A percentile compares a stretch with the other conserved stretches of the same genome.
These are phyloP conservation scores for Pseudochirops cupreus DNA, from an alignment of 2,797 vertebrate species.

Conservation along the genomic window DNA sequence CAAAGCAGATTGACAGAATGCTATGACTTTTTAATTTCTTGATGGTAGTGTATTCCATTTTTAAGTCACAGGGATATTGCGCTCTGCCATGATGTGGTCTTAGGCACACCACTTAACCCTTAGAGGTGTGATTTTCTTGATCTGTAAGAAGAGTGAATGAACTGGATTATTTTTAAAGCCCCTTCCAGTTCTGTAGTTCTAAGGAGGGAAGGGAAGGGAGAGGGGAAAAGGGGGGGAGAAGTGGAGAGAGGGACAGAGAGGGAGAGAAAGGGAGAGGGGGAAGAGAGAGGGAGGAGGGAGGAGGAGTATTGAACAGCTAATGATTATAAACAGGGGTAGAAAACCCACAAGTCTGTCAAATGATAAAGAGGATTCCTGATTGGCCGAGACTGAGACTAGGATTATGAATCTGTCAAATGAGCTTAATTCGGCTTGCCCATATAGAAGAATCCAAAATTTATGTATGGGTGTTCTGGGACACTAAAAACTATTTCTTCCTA, in stretches of 20 bases:
- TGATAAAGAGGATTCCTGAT: not conserved
- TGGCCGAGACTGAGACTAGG: not conserved
- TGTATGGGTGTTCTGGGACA: not conserved
- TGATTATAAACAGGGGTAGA: not conserved
- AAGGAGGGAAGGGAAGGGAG: not conserved
- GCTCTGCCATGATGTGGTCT: not conserved
- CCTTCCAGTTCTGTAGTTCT: not conserved
- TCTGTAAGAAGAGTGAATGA: not conserved
- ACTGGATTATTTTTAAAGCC: not conserved
- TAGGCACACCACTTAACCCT: not conserved
- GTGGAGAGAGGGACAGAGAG: accelerated
- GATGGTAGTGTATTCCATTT: not conserved
- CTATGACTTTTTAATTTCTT: not conserved
- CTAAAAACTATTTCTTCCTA: not conserved
- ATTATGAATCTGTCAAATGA: not conserved
- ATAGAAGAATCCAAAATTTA: not conserved
- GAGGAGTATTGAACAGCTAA: not conserved
- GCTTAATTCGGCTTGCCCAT: not conserved
- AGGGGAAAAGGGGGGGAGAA: accelerated
- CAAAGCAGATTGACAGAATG: not conserved
- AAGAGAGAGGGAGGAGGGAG: not conserved
- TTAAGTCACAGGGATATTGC: not conserved
- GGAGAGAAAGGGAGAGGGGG: too few relatives aligned
- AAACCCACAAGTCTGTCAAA: not conserved
- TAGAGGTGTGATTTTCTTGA: not conserved